phyloP scores from a whole-genome alignment of 2,113 vertebrate genomes.

The Patagioenas fasciata region DNA sequence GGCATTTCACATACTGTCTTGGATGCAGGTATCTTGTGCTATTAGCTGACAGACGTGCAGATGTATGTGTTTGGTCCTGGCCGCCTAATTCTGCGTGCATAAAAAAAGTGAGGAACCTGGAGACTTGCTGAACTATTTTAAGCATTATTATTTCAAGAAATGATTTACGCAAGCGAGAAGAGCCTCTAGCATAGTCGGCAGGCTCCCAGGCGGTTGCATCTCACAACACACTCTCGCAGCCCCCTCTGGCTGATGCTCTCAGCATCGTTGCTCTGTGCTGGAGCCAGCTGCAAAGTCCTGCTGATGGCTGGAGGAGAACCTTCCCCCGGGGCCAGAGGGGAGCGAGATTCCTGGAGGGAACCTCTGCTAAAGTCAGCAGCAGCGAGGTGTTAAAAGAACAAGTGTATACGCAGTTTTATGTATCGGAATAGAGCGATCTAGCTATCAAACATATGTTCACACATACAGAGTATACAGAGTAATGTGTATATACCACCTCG shows the following conservation, averaged over 20 bases:
- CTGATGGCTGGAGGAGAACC: neutral
- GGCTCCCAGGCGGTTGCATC: slow-evolving; percentile 4
- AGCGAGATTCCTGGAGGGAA: slow-evolving; percentile 17
- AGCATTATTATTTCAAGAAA: slow-evolving; percentile 64
- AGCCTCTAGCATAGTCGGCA: slow-evolving; percentile 64
- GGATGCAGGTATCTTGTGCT: neutral
- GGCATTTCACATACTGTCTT: neutral
- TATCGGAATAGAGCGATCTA: slow-evolving; percentile 56
- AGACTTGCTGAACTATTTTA: slow-evolving; percentile 55
- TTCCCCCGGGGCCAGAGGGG: neutral
- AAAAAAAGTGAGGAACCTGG: slow-evolving; percentile 23
- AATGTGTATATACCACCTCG: slow-evolving; percentile 66
- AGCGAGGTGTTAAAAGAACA: slow-evolving; percentile 49
- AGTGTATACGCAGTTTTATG: slow-evolving; percentile 3
- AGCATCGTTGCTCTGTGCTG: slow-evolving; percentile 12
- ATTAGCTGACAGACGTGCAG: neutral
- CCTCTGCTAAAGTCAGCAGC: neutral
- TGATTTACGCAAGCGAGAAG: slow-evolving; percentile 66
- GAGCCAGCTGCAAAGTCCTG: neutral
- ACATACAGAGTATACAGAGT: slow-evolving; percentile 65
- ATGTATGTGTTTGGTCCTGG: neutral
- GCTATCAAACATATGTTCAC: slow-evolving; percentile 71
- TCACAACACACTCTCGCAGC: slow-evolving; percentile 43
- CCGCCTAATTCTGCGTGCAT: neutral
- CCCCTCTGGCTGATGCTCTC: slow-evolving; percentile 61